Percentiles rank a stretch among this genome's conserved stretches.
Evolutionary conservation across 2,797 vertebrate genomes (phyloP).

Genomic region (Adrianichthys oophorus): DNA sequence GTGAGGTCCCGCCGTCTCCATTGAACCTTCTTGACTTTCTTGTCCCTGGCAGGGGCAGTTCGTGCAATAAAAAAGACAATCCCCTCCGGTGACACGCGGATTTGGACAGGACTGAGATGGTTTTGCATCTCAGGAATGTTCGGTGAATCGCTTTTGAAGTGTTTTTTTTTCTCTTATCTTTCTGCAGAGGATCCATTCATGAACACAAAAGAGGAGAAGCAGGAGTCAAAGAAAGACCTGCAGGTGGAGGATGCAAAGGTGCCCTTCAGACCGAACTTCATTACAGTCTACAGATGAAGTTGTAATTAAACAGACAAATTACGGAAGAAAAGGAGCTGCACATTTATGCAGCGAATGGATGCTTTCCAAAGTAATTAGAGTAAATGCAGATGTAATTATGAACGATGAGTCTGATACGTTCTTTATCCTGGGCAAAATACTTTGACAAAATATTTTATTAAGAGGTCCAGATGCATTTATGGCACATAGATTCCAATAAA

Average conservation of each 20-base stretch:
- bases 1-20: slow-evolving; percentile 48
- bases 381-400: too few relatives aligned
- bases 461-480: too few relatives aligned
- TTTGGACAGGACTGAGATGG: slow-evolving; percentile 11
- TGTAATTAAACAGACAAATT: too few relatives aligned
- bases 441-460: too few relatives aligned
- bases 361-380: too few relatives aligned
- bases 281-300: background rate
- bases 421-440: too few relatives aligned
- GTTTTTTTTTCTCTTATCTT: slow-evolving; percentile 8
- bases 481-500: too few relatives aligned
- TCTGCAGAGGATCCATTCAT: slow-evolving; percentile 13
- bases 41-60: slow-evolving; percentile 30
- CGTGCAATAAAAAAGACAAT: slow-evolving; percentile 34
- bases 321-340: too few relatives aligned
- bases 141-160: slow-evolving; percentile 33
- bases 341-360: too few relatives aligned
- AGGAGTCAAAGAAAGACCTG: background rate
- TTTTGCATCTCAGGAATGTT: slow-evolving; percentile 17
- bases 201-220: slow-evolving; percentile 1
- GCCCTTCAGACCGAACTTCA: background rate
- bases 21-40: slow-evolving; percentile 60
- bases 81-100: slow-evolving; percentile 14
- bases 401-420: too few relatives aligned
- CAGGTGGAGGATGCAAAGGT: background rate